Percentiles rank a stretch among this genome's conserved stretches.
phyloP scores from a whole-genome alignment of 2,113 vertebrate species.

The Trichechus manatus region DNA sequence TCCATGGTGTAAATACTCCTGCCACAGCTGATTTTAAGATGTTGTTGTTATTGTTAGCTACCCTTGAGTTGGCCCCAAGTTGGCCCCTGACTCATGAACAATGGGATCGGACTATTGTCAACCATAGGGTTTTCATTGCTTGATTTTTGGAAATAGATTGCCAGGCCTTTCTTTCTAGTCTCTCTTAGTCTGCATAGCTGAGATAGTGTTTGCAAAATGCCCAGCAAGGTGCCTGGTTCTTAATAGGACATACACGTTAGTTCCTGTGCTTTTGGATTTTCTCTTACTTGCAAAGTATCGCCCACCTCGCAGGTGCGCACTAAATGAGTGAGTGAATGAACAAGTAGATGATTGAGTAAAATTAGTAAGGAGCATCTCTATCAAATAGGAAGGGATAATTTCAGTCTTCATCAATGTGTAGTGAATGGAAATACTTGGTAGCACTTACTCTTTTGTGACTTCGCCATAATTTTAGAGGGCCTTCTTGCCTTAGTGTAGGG shows the following conservation, averaged over 20 bases:
- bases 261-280: neutral
- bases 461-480: neutral
- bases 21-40: slow-evolving; percentile 3
- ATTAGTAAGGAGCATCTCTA: neutral
- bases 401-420: neutral
- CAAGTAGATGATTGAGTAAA: neutral
- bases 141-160: neutral
- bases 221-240: neutral
- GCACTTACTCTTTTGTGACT: neutral
- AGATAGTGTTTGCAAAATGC: neutral
- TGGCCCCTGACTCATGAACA: neutral
- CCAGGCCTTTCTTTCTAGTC: neutral
- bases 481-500: neutral
- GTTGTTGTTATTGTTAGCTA: neutral
- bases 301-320: neutral
- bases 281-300: neutral
- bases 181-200: neutral
- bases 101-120: neutral
- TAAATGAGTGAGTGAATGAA: neutral
- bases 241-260: neutral
- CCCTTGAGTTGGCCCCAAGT: neutral
- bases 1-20: neutral
- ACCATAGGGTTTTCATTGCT: neutral
- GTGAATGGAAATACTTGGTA: neutral
- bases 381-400: neutral